A percentile compares a stretch with the other conserved stretches of the same genome.
Evolutionary conservation across 1,140 invertebrate genomes (phyloP).

Genomic region (Radopholus similis): DNA sequence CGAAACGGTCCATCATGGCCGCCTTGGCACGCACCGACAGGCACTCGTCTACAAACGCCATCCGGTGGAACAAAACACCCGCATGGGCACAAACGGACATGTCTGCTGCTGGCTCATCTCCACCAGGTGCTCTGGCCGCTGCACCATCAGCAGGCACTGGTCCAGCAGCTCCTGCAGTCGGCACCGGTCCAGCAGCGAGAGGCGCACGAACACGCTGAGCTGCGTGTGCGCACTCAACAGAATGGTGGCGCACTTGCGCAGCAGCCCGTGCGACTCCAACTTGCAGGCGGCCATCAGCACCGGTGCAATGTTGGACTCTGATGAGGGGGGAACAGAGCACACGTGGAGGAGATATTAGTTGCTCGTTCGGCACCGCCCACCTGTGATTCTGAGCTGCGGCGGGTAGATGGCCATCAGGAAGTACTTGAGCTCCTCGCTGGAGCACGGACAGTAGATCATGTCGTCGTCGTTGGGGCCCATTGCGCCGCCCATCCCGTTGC

Average conservation of each 20-base stretch:
- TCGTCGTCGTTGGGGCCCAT: conserved; percentile 29
- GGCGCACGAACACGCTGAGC: conserved; percentile 55
- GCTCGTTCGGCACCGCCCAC: too few relatives aligned
- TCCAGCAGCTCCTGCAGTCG: conserved; percentile 55
- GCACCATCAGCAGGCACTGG: conserved; percentile 52
- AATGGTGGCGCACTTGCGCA: conserved; percentile 53
- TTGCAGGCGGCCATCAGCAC: conserved; percentile 59
- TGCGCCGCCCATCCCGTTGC: conserved; percentile 30
- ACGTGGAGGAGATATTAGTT: background rate
- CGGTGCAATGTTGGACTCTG: conserved; percentile 58
- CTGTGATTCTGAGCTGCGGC: conserved; percentile 56
- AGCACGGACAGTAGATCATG: conserved; percentile 57
- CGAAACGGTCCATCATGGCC: conserved; percentile 53
- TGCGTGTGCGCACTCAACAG: conserved; percentile 52
- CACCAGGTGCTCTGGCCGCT: conserved; percentile 49
- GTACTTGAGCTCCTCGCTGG: conserved; percentile 58
- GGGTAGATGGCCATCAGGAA: conserved; percentile 60
- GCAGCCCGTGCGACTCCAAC: conserved; percentile 57
- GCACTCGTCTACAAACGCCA: conserved; percentile 58
- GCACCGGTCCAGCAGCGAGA: conserved; percentile 56
- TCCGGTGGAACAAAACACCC: background rate
- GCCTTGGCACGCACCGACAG: conserved; percentile 50
- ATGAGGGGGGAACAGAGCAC: background rate
- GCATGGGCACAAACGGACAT: conserved; percentile 38
- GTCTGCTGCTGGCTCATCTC: conserved; percentile 60